Conservation (phyloP, 2,888 invertebrate genomes). For the Terebella lapidaria region DNA sequence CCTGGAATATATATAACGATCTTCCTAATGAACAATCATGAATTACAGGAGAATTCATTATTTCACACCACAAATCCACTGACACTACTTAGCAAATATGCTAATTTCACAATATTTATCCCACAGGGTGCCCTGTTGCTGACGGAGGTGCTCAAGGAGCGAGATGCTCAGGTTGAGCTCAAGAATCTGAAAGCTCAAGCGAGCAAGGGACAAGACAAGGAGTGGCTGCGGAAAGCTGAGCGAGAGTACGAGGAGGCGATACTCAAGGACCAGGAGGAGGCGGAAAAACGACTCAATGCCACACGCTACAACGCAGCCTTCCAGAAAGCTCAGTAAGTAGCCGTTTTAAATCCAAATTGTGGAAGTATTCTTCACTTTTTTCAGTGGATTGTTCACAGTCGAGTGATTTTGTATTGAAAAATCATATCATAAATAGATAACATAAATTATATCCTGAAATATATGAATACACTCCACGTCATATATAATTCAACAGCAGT, state of each 20-base stretch:
- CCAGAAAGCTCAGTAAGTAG: conserved; percentile 44
- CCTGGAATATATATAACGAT: too few relatives aligned
- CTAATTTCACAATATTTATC: too few relatives aligned
- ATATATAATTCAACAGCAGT: too few relatives aligned
- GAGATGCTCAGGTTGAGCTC: conserved; percentile 53
- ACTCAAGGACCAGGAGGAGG: conserved; percentile 38
- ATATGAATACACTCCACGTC: too few relatives aligned
- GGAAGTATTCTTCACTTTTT: neutral
- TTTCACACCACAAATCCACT: too few relatives aligned
- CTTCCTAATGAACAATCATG: too few relatives aligned
- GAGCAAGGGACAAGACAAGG: conserved; percentile 27
- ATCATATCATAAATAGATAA: too few relatives aligned
- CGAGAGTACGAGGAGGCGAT: conserved; percentile 44
- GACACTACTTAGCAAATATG: too few relatives aligned
- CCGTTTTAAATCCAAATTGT: too few relatives aligned
- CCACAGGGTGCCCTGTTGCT: conserved; percentile 49
- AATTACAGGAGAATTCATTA: too few relatives aligned
- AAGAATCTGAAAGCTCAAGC: conserved; percentile 25
- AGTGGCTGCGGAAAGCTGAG: conserved; percentile 32
- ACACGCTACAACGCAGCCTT: conserved; percentile 34
- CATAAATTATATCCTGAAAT: too few relatives aligned
- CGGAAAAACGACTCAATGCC: conserved; percentile 31
- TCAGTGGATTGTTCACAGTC: neutral
- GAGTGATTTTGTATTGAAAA: neutral
- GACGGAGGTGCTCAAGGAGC: conserved; percentile 52